Base-by-base conservation (phyloP, 2,888 invertebrate species). In the Ametastegia equiseti region DNA sequence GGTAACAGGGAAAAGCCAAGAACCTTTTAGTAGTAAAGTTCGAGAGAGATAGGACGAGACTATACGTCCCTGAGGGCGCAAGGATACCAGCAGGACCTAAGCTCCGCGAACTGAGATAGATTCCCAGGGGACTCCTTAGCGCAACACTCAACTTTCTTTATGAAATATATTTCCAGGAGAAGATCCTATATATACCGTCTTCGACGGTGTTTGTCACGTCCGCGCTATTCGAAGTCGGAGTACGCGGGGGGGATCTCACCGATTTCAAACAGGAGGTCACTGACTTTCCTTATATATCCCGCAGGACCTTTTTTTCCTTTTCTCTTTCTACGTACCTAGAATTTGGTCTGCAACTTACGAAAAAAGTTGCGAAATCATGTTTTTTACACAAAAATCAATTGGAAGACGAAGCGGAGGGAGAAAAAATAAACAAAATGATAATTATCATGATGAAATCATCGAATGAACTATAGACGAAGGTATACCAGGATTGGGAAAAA, bases 1-100 rank as follows among this genome's bases (percentile, higher is more conserved):
- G n/a, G 80, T 83, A 81, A 82, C 73, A 81, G 50, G 82, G 82
- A 79, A 79, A 83, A 83, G 83, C 82, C 82, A 65, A 82, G 80
- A 82, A 81, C 78, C 47, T 81, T 82, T 81, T 83, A 83, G 82
- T 81, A 82, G 80, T 80, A 77, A 84, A 82, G 82, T 67, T 81
- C 9, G 54, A 75, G 75, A 19, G 50, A 50, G 45, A 71, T 27
- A 45, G 71, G 42, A 65, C 81, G 79, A 79, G 81, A 81, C 71
- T 27, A n/a, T n/a, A 45, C 27, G 47, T 71, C 71, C 71, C 30
- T n/a, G 42, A 67, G 45, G 47, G 45, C 45, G 27, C 45, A 7
- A 30, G 30, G 63, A 5, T 36, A 27, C 77, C 80, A 80, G 77
- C 54, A 73, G 60, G 65, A 82, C 82, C 67, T 82, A n/a, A n/a